Evolutionary conservation across 2,888 invertebrate species (phyloP), one percentile per base, ranked within the genome.

Genomic region (Agapetus fuscipes): DNA sequence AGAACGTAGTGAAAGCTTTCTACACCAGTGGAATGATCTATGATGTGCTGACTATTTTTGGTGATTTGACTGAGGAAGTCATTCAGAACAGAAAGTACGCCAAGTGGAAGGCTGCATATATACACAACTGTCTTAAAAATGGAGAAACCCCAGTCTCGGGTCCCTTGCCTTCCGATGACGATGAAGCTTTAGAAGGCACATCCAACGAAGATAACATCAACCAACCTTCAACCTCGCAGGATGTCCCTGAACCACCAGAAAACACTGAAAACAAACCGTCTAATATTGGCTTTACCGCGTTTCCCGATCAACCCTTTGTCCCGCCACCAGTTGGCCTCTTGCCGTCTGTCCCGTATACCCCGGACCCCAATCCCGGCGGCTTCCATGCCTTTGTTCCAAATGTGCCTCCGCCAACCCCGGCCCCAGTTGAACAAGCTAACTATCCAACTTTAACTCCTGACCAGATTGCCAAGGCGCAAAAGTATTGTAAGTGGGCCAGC

Each of bases 91-190:
- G 86, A 50, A 97, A 96, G 60, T 98, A 97, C 70, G 93, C 97
- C 1, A 96, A 97, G 60, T 98, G 96, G 93, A 96, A 96, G 65
- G 95, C 97, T 4, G 89, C 96, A 1, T 96, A 98, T 56, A 94
- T 99, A 53, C 93, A 96, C 60, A 94, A 90, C 58, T 97, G 97
- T 56, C 66, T 97, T 37, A 94, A 94, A 61, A 89, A 80, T 62
- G 96, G 96, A 0, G 90, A 94, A 60, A 81, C 80, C 6, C 97
- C 97, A 4, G 68, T 85, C 3, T 80, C 96, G 37, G 88, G 76
- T 69, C 90, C 90, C 6, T 65, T 79, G 52, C 67, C 64, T 41
- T 66, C 68, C 30, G 74, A 76, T 46, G 69, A 65, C 32, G 71
- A 70, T 7, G 66, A 62, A 10, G 56, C 56, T 40, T 63, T 59